A percentile compares a stretch with the other conserved stretches of the same genome.
phyloP scores from a whole-genome alignment of 2,797 vertebrate species.

The Tadarida brasiliensis region DNA sequence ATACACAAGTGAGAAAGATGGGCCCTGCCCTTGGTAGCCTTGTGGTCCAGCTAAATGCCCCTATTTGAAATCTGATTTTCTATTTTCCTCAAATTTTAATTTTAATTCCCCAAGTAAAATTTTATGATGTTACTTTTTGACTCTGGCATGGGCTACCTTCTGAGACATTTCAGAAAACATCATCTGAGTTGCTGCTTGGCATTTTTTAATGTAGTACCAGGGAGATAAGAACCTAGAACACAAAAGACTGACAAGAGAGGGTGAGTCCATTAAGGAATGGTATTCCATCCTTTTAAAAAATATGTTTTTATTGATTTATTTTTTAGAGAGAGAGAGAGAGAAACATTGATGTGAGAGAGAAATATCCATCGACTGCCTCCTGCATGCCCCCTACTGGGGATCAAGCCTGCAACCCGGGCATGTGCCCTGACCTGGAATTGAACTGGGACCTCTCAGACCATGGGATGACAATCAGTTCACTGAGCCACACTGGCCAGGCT shows the following conservation, averaged over 20 bases:
- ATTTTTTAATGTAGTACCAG: not conserved
- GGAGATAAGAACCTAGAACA: not conserved
- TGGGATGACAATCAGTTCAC: no score
- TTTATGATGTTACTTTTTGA: not conserved
- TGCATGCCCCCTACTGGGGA: no score
- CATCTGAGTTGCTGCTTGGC: not conserved
- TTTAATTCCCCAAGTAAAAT: slow-evolving; percentile 27
- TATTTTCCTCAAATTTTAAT: slow-evolving; percentile 24
- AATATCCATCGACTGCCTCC: no score
- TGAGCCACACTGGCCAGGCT: no score
- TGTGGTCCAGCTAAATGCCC: not conserved
- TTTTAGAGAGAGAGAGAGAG: no score
- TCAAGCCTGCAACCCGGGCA: no score
- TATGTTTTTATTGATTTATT: no score
- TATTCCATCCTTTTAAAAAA: not conserved
- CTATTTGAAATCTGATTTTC: slow-evolving; percentile 35
- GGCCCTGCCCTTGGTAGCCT: not conserved
- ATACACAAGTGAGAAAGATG: not conserved
- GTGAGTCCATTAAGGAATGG: not conserved
- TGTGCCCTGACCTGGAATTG: no score
- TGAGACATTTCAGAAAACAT: not conserved
- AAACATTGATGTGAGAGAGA: no score
- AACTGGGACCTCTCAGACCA: no score
- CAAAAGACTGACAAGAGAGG: not conserved
- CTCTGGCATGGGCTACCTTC: not conserved